A percentile compares a stretch with the other conserved stretches of the same genome.
Evolutionary conservation across 2,888 invertebrate species (phyloP).

Genomic region (Cetonia aurata): DNA sequence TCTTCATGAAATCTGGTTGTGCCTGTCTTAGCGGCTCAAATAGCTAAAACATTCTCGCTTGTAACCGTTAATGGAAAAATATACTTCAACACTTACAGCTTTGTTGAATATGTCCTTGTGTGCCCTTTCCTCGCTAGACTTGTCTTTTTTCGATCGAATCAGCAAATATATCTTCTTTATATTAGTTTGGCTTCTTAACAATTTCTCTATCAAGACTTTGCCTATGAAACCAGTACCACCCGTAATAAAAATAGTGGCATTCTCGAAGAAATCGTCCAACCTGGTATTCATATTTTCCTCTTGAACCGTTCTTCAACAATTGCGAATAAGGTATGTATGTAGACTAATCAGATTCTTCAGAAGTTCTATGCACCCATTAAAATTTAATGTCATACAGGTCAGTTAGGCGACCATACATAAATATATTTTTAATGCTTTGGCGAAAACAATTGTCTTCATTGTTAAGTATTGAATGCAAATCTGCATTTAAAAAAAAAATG

Average conservation of each 20-base stretch:
- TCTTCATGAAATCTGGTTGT: slow-evolving; percentile 46
- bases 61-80: neutral
- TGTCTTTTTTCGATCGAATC: slow-evolving; percentile 43
- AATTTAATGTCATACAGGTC: too few species aligned
- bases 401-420: too few species aligned
- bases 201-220: slow-evolving; percentile 47
- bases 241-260: slow-evolving; percentile 44
- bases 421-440: too few species aligned
- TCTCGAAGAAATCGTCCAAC: slow-evolving; percentile 35
- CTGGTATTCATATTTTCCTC: neutral
- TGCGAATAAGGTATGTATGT: too few species aligned
- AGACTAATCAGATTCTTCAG: too few species aligned
- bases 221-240: slow-evolving; percentile 47
- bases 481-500: too few species aligned
- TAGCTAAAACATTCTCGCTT: slow-evolving; percentile 30
- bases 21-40: slow-evolving; percentile 39
- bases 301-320: neutral
- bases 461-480: too few species aligned
- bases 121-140: slow-evolving; percentile 29
- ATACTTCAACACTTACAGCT: slow-evolving; percentile 38
- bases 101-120: slow-evolving; percentile 34
- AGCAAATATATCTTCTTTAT: slow-evolving; percentile 44
- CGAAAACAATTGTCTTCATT: too few species aligned
- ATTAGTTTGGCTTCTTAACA: slow-evolving; percentile 42
- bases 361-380: too few species aligned